Evolutionary conservation across 2,888 invertebrate genomes (phyloP), one percentile per base, ranked within the genome.

Genomic region (Idaea biselata): DNA sequence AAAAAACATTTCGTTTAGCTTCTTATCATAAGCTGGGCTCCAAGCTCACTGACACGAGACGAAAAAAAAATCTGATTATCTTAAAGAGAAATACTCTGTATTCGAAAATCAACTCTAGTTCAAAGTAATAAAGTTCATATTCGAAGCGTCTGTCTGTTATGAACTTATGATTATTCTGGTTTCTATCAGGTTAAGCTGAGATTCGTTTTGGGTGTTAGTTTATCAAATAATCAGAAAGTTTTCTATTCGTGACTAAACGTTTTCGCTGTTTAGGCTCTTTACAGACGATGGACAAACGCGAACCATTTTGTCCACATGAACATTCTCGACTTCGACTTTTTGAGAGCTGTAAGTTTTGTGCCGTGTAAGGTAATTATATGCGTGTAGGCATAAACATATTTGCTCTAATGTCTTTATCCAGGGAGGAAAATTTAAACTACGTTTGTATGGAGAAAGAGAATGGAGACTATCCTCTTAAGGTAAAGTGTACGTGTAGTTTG

Each of bases 21-120:
- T 63, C 78, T 84, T 84, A 81, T 81, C 82, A 75, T 55, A 60
- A 18, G 58, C 76, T 77, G 69, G 75, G 77, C 76, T 77, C 74
- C 71, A 65, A 78, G 80, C 81, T 82, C 79, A 76, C 78, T 73
- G 83, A 81, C 77, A 78, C 77, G 74, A 71, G 66, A 68, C 64
- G 72, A 72, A 76, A 79, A 25, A 77, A 82, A 78, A 18, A 77
- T 71, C 68, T 73, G 80, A 83, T 83, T 80, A 75, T 55, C 16
- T 55, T 6, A 55, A 16, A 16, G 18, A 18, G 18, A 18, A 56
- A 44, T 14, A 44, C 44, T 11, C 11, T 8, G 2, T 18, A 17
- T 17, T 56, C 56, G 56, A 56, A 59, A 56, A 11, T 58, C 17
- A 54, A 55, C 55, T 60, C 63, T 66, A 66, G 61, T 31, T 18